Base-by-base conservation (phyloP, 1,140 invertebrate species). In the Drosophila tropicalis region DNA sequence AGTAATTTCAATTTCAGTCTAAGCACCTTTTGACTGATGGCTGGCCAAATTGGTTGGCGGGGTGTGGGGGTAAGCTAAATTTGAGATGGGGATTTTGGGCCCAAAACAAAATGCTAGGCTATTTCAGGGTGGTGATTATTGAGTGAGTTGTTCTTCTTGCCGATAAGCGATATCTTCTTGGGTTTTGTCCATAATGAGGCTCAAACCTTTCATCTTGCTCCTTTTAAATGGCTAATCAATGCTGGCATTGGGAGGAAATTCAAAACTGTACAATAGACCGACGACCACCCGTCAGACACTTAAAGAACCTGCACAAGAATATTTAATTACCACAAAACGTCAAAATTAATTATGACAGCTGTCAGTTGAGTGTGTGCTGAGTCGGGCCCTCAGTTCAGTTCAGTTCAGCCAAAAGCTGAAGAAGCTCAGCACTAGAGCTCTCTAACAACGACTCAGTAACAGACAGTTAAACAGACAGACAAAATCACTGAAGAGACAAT, bases 301-400 rank as follows among this genome's bases (percentile, higher is more conserved):
- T 67, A 64, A 73, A 70, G 79, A 83, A 81, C 82, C 81, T 86
- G 82, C 84, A 62, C 63, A 72, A 76, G 81, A 73, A 87, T 86
- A 86, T 86, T 86, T 86, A 86, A 86, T 86, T 87, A 86, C 82
- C 82, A 70, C 66, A 72, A 75, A 79, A 70, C 77, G 83, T 86
- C 82, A 73, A 83, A 86, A 87, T 86, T 87, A 86, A 86, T 86
- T 86, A 86, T 86, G 82, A 86, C 82, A 86, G 82, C 82, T 86
- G 83, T 86, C 82, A 82, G 83, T 83, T 72, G 79, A 79, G 78
- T 86, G 82, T 78, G 78, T 70, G 70, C 81, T 76, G 32, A 79
- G 56, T 36, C 61, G n/a, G 29, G 29, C 29, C 29, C 5, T 29
- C 29, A 29, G 29, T 5, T 29, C 25, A 29, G 25, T 29, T 29